phyloP scores from a whole-genome alignment of 2,113 vertebrate genomes.

The Platichthys stellatus region DNA sequence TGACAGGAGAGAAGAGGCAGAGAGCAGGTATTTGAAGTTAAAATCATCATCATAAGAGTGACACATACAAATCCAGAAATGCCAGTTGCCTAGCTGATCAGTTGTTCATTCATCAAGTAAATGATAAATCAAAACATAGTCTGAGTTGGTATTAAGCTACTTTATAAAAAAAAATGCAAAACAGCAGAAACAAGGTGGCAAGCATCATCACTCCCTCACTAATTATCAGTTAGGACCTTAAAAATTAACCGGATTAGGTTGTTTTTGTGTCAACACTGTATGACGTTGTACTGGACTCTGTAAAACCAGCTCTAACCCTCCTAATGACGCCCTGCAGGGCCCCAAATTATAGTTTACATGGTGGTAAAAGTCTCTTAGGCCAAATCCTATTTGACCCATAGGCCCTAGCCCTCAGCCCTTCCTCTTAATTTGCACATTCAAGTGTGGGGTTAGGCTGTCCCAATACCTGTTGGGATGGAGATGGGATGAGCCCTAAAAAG shows the following conservation, averaged over 20 bases:
- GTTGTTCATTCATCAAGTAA: neutral
- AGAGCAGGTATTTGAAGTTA: neutral
- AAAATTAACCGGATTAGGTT: neutral
- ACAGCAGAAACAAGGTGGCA: neutral
- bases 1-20: slow-evolving; percentile 56
- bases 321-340: slow-evolving; percentile 32
- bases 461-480: too few relatives aligned
- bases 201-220: neutral
- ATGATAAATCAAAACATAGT: neutral
- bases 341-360: slow-evolving; percentile 56
- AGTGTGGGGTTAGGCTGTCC: too few relatives aligned
- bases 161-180: neutral
- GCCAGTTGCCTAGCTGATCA: too few relatives aligned
- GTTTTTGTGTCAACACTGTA: slow-evolving; percentile 40
- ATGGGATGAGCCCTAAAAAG: too few relatives aligned
- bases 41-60: neutral
- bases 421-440: too few relatives aligned
- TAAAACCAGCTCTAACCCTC: slow-evolving; percentile 28
- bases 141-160: neutral
- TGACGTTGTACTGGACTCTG: slow-evolving; percentile 6
- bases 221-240: neutral
- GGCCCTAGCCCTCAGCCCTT: too few relatives aligned
- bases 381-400: too few relatives aligned
- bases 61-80: too few relatives aligned
- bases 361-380: too few relatives aligned